Evolutionary conservation across 1,140 invertebrate genomes (phyloP), one percentile per base, ranked within the genome.

Genomic region (Drosophila aff.): DNA sequence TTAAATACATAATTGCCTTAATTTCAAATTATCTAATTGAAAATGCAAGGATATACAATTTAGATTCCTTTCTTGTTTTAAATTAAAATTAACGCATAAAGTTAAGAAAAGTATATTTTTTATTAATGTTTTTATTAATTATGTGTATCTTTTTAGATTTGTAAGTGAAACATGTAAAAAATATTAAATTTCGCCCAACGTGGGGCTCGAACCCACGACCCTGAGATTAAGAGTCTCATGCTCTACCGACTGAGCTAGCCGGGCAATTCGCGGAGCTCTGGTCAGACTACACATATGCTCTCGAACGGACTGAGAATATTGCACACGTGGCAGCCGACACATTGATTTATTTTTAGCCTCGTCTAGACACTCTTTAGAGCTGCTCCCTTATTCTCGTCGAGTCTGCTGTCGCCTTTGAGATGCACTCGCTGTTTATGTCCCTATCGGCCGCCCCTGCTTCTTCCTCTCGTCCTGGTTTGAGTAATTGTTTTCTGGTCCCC

Each of bases 171-270:
- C 31, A 9, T 31, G 3, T 26, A 9, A 66, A 66, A 66, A 52
- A 28, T 59, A 13, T 9, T 41, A 4, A 2, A 1, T 13, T 26
- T 21, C 52, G 95, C 96, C 96, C 96, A 96, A 96, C 96, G 96
- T 96, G 96, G 96, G 96, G 96, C 96, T 96, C 96, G 96, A 96
- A 96, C 96, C 96, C 95, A 96, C 96, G 96, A 96, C 96, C 96
- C 96, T 96, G 96, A 96, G 96, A 96, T 97, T 97, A 97, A 97
- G 96, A 97, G 96, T 96, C 96, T 96, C 96, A 96, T 97, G 96
- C 96, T 97, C 96, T 97, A 97, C 96, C 96, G 96, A 97, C 96
- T 96, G 95, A 96, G 96, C 96, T 96, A 96, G 95, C 95, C 95
- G 95, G 96, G 96, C 96, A 58, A 64, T 31, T 16, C 57, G 26